Evolutionary conservation across 2,888 invertebrate genomes (phyloP).

Genomic region (Xanthia togata): DNA sequence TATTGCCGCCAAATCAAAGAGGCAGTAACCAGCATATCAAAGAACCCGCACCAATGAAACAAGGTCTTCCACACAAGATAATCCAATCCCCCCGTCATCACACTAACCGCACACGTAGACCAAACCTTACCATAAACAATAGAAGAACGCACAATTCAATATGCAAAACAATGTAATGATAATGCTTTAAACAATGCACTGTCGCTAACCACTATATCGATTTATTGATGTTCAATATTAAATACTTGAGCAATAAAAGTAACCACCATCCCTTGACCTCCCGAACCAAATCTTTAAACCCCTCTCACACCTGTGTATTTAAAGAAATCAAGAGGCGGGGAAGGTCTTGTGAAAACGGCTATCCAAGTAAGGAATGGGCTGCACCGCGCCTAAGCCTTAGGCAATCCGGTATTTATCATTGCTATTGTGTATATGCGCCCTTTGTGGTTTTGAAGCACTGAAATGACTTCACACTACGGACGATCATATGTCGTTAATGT

Average conservation of each 20-base stretch:
- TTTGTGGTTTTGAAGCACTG: conserved; percentile 77
- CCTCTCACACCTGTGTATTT: conserved; percentile 52
- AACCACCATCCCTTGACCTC: conserved; percentile 75
- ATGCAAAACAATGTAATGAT: conserved; percentile 89
- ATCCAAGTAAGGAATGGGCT: conserved; percentile 72
- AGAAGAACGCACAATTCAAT: conserved; percentile 88
- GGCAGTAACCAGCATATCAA: conserved; percentile 3
- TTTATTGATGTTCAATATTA: conserved; percentile 87
- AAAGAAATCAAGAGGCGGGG: conserved; percentile 59
- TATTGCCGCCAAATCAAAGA: not conserved
- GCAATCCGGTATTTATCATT: conserved; percentile 86
- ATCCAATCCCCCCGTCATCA: conserved; percentile 61
- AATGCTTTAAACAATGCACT: conserved; percentile 87
- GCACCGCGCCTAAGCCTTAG: conserved; percentile 81
- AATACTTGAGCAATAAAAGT: conserved; percentile 84
- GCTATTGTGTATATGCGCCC: conserved; percentile 82
- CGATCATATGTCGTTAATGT: conserved; percentile 78
- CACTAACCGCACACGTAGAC: conserved; percentile 85
- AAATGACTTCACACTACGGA: conserved; percentile 71
- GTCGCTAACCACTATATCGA: conserved; percentile 88
- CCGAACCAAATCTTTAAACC: conserved; percentile 66
- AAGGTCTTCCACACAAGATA: conserved; percentile 51
- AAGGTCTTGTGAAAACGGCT: conserved; percentile 73
- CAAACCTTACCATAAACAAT: conserved; percentile 83
- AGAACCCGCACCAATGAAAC: conserved; percentile 40